phyloP scores from a whole-genome alignment of 1,140 invertebrate genomes.

The Antheraea mylitta region DNA sequence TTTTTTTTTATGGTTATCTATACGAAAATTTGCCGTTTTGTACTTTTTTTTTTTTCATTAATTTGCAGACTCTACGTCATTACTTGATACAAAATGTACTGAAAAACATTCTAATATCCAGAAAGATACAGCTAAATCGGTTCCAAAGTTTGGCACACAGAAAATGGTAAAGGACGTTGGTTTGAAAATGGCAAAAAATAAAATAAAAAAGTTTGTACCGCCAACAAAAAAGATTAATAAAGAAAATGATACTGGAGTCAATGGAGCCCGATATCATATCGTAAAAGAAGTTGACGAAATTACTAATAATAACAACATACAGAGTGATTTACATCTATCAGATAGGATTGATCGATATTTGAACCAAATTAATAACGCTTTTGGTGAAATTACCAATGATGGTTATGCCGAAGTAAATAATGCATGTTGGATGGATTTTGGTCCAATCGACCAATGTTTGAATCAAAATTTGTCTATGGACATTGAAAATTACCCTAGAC shows the following conservation, averaged over 20 bases:
- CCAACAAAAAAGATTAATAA: constrained; percentile 24
- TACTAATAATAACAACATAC: not conserved
- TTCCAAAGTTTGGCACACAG: constrained; percentile 35
- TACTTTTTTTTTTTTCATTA: not conserved
- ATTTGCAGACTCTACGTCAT: not conserved
- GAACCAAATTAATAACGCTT: not conserved
- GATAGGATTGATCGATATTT: constrained; percentile 8
- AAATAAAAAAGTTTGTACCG: constrained; percentile 39
- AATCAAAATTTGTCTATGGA: not conserved
- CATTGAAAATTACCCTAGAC: not conserved
- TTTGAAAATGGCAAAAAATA: constrained; percentile 2
- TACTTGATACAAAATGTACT: not conserved
- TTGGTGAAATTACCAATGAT: not conserved
- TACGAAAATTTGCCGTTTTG: not conserved
- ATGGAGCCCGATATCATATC: no score
- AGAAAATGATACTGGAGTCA: not conserved
- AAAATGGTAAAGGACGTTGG: constrained; percentile 4
- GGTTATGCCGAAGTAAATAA: not conserved
- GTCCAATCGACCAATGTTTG: not conserved
- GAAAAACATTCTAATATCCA: not conserved
- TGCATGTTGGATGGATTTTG: not conserved
- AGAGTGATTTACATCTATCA: not conserved
- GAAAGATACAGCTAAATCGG: constrained; percentile 17
- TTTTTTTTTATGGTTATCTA: no score
- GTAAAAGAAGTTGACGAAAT: not conserved